A percentile compares a stretch with the other conserved stretches of the same genome.
Evolutionary conservation across 92 coral and sea anemone species (phyloP).

Genomic region (Montipora capitata): DNA sequence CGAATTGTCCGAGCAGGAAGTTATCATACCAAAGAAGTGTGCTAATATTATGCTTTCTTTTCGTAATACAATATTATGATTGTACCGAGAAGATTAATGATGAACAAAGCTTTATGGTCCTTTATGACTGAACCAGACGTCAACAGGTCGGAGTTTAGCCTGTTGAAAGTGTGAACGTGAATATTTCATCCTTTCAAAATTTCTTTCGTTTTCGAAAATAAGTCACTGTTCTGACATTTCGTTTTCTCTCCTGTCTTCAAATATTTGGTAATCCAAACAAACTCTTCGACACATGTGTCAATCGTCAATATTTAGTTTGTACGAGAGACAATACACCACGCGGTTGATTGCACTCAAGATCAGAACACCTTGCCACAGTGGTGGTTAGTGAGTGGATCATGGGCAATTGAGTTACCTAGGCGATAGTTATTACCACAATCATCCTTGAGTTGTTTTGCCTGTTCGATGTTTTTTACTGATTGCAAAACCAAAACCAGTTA

Average conservation of each 20-base stretch:
- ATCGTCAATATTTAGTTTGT: too few relatives aligned
- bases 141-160: neutral
- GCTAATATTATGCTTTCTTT: neutral
- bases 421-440: too few relatives aligned
- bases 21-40: neutral
- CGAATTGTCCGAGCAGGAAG: slow-evolving; percentile 38
- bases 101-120: neutral
- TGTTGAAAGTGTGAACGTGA: neutral
- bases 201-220: slow-evolving; percentile 7
- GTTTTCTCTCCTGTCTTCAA: neutral
- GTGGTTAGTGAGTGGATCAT: neutral
- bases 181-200: neutral
- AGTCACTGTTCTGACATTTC: neutral
- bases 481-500: too few relatives aligned
- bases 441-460: too few relatives aligned
- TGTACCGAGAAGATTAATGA: neutral
- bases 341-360: neutral
- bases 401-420: neutral
- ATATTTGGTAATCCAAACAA: slow-evolving; percentile 25
- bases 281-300: neutral
- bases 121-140: neutral
- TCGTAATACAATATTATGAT: slow-evolving; percentile 28
- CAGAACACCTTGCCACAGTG: neutral
- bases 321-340: neutral
- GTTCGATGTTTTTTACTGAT: too few relatives aligned